phyloP scores from a whole-genome alignment of 2,797 vertebrate genomes.

The Micropoecilia bifurca region DNA sequence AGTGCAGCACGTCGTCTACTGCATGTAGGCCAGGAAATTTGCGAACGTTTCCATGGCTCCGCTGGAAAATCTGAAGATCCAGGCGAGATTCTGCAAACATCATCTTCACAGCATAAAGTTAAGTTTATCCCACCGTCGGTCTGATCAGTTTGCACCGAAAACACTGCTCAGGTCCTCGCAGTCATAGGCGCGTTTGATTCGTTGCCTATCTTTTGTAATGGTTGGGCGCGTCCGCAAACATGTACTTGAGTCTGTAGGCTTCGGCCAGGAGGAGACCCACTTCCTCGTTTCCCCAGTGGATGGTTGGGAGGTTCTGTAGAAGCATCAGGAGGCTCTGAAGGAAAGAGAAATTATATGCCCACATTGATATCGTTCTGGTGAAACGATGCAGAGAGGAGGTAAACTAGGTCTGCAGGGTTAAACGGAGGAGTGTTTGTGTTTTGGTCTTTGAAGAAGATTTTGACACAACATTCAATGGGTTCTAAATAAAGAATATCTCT shows the following conservation, averaged over 20 bases:
- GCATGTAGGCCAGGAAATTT: conserved; percentile 19
- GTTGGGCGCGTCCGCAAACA: conserved; percentile 98
- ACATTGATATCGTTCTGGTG: not conserved
- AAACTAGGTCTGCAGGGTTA: not conserved
- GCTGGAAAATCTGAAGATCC: conserved; percentile 12
- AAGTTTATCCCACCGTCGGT: conserved; percentile 1
- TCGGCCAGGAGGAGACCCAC: conserved; percentile 96
- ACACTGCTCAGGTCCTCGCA: conserved; percentile 7
- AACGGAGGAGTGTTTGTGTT: not conserved
- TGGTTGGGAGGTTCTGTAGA: conserved; percentile 97
- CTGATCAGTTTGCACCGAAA: conserved; percentile 13
- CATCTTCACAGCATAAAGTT: conserved; percentile 38
- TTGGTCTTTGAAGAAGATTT: not conserved
- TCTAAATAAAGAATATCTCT: not conserved
- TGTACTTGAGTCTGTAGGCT: conserved; percentile 99
- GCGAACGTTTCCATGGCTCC: not conserved
- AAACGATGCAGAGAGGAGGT: not conserved
- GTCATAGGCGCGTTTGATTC: not conserved
- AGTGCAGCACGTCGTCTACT: conserved; percentile 6
- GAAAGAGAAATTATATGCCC: not conserved
- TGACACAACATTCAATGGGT: not conserved
- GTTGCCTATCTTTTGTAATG: conserved; percentile 93
- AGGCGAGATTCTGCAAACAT: conserved; percentile 17
- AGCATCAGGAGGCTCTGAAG: conserved; percentile 95
- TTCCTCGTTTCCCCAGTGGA: conserved; percentile 99